Conservation (phyloP, 1,140 invertebrate genomes). For the Zaprionus taronus region DNA sequence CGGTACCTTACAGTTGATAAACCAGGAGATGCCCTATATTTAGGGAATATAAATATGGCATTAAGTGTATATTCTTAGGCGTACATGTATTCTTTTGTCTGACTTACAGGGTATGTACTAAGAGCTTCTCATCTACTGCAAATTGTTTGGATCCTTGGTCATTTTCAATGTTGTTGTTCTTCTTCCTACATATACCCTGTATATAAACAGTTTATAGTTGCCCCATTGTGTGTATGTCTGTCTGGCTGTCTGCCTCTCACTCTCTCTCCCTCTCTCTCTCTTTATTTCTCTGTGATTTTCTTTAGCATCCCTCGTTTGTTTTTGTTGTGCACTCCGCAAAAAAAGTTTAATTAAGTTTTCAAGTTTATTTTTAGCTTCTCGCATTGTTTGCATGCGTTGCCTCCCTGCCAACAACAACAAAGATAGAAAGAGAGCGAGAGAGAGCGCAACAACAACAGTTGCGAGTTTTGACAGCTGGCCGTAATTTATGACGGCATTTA, state of each 20-base stretch:
- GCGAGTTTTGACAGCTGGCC: constrained; percentile 65
- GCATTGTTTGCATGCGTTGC: constrained; percentile 63
- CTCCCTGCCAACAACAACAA: constrained; percentile 20
- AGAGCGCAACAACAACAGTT: constrained; percentile 38
- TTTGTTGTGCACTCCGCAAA: neutral
- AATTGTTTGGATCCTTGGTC: constrained; percentile 31
- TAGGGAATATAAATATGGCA: neutral
- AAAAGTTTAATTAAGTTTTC: constrained; percentile 77
- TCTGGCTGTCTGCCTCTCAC: neutral
- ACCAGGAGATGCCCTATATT: neutral
- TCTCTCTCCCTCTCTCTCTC: neutral
- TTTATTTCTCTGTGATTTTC: neutral
- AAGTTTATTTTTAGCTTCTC: constrained; percentile 72
- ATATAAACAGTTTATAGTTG: neutral
- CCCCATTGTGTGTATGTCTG: neutral
- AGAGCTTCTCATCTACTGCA: constrained; percentile 63
- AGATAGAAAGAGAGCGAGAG: neutral
- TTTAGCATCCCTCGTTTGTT: neutral
- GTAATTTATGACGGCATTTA: constrained; percentile 76
- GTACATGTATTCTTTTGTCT: neutral
- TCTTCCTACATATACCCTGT: neutral
- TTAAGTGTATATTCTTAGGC: no score
- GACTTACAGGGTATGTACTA: constrained; percentile 16
- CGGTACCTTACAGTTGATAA: neutral
- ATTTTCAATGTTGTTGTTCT: constrained; percentile 38